Evolutionary conservation across 1,140 invertebrate genomes (phyloP).

Genomic region (Mercenaria mercenaria): DNA sequence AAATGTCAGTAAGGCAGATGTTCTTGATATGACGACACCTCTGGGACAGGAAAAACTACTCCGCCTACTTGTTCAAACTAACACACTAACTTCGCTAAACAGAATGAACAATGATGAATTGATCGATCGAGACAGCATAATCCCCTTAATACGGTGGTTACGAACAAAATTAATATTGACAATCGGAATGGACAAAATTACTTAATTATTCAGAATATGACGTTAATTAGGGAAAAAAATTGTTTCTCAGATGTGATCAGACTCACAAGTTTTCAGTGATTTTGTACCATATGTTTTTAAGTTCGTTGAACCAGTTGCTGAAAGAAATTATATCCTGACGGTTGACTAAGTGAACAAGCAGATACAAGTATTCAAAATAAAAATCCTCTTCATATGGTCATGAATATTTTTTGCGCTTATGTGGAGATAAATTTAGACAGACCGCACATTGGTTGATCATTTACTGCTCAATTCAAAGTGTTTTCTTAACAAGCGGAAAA

Average conservation of each 20-base stretch:
- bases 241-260: too few relatives aligned
- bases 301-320: too few relatives aligned
- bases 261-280: too few relatives aligned
- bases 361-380: too few relatives aligned
- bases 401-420: too few relatives aligned
- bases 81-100: not conserved
- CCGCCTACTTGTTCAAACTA: not conserved
- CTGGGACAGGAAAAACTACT: not conserved
- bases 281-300: too few relatives aligned
- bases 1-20: slow-evolving; percentile 8
- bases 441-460: slow-evolving; percentile 19
- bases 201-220: not conserved
- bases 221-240: too few relatives aligned
- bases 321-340: too few relatives aligned
- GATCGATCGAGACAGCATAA: slow-evolving; percentile 14
- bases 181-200: not conserved
- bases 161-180: not conserved
- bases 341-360: too few relatives aligned
- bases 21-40: not conserved
- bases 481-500: not conserved
- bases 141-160: not conserved
- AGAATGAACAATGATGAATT: slow-evolving; percentile 1
- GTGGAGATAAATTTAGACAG: not conserved
- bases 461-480: not conserved
- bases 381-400: too few relatives aligned